phyloP scores from a whole-genome alignment of 2,113 vertebrate species.

The Nibea albiflora region DNA sequence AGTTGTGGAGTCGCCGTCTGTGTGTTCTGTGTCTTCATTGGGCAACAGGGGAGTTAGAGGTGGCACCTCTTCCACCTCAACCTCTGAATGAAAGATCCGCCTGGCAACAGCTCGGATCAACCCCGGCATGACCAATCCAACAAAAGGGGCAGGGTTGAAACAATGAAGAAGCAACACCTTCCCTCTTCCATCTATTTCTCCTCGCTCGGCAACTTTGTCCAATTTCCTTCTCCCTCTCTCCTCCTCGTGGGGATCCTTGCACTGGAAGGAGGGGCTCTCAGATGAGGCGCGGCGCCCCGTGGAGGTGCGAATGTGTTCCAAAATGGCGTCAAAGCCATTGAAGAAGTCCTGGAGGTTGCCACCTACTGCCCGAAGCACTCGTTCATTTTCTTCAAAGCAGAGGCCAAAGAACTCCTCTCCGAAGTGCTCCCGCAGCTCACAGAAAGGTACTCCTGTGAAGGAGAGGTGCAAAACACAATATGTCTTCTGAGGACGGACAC shows the following conservation, averaged over 20 bases:
- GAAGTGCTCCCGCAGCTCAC: conserved; percentile 93
- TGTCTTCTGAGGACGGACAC: conserved; percentile 6
- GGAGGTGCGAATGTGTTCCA: conserved; percentile 97
- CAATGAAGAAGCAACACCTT: conserved; percentile 93
- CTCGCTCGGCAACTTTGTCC: conserved; percentile 55
- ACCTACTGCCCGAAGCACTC: conserved; percentile 95
- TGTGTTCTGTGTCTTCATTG: conserved; percentile 82
- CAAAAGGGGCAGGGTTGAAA: conserved; percentile 92
- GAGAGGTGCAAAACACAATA: conserved; percentile 12
- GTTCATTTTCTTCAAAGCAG: conserved; percentile 97
- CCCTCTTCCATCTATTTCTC: conserved; percentile 75
- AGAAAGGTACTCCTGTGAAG: conserved; percentile 90
- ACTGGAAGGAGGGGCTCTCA: conserved; percentile 97
- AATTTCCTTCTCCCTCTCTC: conserved; percentile 79
- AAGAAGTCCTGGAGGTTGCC: conserved; percentile 98
- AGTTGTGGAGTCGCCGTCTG: conserved; percentile 87
- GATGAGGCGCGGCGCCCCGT: conserved; percentile 92
- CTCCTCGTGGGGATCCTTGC: conserved; percentile 90
- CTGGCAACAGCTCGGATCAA: conserved; percentile 94
- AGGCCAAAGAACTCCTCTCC: conserved; percentile 96
- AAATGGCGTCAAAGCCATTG: conserved; percentile 96
- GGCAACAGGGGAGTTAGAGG: conserved; percentile 79
- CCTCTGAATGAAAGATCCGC: conserved; percentile 92
- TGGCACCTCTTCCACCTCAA: conserved; percentile 92
- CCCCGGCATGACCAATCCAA: conserved; percentile 94